phyloP scores from a whole-genome alignment of 2,113 vertebrate species.

The Chlorodrepanis virens region DNA sequence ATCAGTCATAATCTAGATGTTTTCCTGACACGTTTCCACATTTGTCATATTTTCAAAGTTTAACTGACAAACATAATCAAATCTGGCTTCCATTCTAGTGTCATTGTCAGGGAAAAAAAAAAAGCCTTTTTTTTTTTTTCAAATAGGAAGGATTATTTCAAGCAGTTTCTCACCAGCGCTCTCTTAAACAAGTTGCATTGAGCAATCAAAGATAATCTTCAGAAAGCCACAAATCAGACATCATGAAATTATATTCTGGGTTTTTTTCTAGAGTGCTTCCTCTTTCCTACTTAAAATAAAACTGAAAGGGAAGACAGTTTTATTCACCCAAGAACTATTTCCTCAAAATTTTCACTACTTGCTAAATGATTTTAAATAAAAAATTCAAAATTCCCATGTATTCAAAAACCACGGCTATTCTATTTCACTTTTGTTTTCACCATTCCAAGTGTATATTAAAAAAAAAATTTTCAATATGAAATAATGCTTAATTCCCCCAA shows the following conservation, averaged over 20 bases:
- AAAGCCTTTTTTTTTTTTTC: background rate
- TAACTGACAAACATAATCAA: background rate
- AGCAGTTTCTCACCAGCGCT: background rate
- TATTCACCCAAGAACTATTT: background rate
- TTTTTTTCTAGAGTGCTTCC: background rate
- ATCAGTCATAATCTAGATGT: background rate
- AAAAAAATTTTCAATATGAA: background rate
- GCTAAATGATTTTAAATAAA: background rate
- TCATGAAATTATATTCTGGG: background rate
- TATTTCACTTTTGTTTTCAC: background rate
- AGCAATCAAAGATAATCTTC: background rate
- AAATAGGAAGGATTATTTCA: background rate
- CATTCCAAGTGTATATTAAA: background rate
- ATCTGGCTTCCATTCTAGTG: background rate
- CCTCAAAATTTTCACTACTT: background rate
- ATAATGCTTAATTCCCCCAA: background rate
- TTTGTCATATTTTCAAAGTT: background rate
- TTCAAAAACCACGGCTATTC: accelerated
- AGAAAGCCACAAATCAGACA: conserved; percentile 23
- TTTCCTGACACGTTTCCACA: background rate
- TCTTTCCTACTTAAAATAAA: conserved; percentile 18
- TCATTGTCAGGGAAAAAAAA: background rate
- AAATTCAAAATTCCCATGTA: background rate
- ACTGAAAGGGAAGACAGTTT: background rate
- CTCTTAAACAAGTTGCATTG: background rate